Evolutionary conservation across 1,140 invertebrate genomes (phyloP), one percentile per base, ranked within the genome.

Genomic region (Drosophila orena): DNA sequence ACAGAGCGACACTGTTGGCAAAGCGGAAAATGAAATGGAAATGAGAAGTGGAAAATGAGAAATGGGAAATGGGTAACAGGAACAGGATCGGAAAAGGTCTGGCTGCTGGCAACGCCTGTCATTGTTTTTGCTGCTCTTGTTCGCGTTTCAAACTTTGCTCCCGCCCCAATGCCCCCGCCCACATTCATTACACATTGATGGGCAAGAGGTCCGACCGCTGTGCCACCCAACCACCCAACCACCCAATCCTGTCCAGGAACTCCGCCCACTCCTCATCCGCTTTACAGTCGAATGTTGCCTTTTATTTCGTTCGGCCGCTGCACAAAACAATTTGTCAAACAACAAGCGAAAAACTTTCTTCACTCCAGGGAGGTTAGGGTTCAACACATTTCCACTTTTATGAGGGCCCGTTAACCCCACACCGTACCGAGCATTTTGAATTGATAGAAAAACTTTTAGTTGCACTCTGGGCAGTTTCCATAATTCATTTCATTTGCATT

Each of bases 261-360:
- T 27, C 12, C 43, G 15, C 40, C 34, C 22, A 20, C 17, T 40
- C 35, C 12, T 49, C 14, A 37, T 40, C 62, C 35, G 38, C 20
- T 47, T 47, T 55, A 42, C 50, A 60, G 49, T 69, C 53, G 37
- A 44, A 47, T 59, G 42, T 62, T 70, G 55, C 53, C 60, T 64
- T 69, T 68, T 80, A 71, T 69, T 85, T 69, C 54, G 24, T 60
- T 60, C 20, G 42, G 53, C 44, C 44, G 2, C 47, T 60, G 60
- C 52, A 61, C 35, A 78, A 86, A 72, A 83, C 75, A 88, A 88
- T 86, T 86, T 86, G 75, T 89, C 71, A 88, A 43, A 74, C 49
- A 81, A 76, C 52, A 79, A 69, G 71, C 52, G 61, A 65, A 65
- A 68, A 79, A 86, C 61, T 88, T 88, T 65, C 38, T 65, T 62